These are phyloP conservation scores for Spongia lamella DNA, from an alignment of 37 sponge, comb jelly and placozoan species.

Conservation along the genomic window DNA sequence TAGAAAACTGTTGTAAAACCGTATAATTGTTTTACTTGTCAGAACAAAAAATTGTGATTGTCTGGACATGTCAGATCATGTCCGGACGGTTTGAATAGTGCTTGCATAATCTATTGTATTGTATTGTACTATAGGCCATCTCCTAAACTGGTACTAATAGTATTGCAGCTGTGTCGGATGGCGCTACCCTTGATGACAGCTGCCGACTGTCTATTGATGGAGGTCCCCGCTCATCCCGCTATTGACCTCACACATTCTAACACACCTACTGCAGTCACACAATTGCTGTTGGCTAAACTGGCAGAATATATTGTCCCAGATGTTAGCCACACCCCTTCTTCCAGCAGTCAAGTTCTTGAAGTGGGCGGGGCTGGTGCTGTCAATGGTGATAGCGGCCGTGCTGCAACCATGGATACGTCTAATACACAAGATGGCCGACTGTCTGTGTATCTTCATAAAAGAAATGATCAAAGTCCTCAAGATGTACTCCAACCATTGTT, in stretches of 20 bases:
- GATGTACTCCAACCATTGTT: conserved; percentile 84
- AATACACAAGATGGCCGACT: conserved; percentile 58
- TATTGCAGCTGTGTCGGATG: conserved; percentile 92
- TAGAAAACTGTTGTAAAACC: no score
- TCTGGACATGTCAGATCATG: no score
- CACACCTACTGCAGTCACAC: conserved; percentile 59
- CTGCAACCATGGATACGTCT: no score
- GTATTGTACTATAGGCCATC: conserved; percentile 63
- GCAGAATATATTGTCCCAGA: conserved; percentile 85
- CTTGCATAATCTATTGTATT: no score
- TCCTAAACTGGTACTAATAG: conserved; percentile 89
- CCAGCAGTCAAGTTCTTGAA: background rate
- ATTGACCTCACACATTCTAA: conserved; percentile 15
- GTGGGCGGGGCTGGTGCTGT: background rate
- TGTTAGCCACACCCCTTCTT: conserved; percentile 22
- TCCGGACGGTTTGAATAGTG: no score
- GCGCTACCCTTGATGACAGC: conserved; percentile 91
- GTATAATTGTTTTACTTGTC: no score
- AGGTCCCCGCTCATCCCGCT: conserved; percentile 73
- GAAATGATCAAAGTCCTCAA: conserved; percentile 74
- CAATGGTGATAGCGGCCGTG: no score
- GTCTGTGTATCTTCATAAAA: conserved; percentile 78
- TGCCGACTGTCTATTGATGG: conserved; percentile 67
- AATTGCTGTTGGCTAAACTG: conserved; percentile 79
- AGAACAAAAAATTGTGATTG: no score